Evolutionary conservation across 2,888 invertebrate species (phyloP).

Genomic region (Erebia aethiops): DNA sequence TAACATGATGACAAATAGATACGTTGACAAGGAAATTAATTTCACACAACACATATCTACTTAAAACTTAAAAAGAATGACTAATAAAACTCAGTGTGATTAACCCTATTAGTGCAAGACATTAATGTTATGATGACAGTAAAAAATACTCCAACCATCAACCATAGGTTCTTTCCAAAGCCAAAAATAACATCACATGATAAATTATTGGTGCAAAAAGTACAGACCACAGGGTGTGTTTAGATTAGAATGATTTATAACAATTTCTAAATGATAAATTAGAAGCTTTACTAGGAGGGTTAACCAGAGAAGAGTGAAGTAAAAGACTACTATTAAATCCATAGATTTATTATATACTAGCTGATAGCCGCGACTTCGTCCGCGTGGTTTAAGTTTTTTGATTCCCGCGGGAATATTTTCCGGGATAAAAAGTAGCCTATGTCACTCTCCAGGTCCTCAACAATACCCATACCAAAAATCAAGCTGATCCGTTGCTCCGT

Average conservation of each 20-base stretch:
- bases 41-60: neutral
- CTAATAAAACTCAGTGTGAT: conserved; percentile 22
- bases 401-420: too few species aligned
- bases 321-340: too few species aligned
- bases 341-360: too few species aligned
- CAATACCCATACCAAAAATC: too few species aligned
- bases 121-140: conserved; percentile 22
- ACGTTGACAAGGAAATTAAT: conserved; percentile 11
- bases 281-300: too few species aligned
- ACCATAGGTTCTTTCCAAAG: conserved; percentile 3
- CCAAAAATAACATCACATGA: neutral
- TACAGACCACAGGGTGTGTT: neutral
- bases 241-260: neutral
- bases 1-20: neutral
- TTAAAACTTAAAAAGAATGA: neutral
- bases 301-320: too few species aligned
- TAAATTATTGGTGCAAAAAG: conserved; percentile 1
- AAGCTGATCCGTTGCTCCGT: too few species aligned
- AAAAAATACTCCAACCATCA: conserved; percentile 24
- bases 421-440: too few species aligned
- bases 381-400: too few species aligned
- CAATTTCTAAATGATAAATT: too few species aligned
- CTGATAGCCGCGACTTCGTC: too few species aligned
- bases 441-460: too few species aligned
- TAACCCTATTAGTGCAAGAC: conserved; percentile 31